These are phyloP conservation scores for Hylomyscus alleni DNA, from an alignment of 2,797 vertebrate species.

Conservation along the genomic window DNA sequence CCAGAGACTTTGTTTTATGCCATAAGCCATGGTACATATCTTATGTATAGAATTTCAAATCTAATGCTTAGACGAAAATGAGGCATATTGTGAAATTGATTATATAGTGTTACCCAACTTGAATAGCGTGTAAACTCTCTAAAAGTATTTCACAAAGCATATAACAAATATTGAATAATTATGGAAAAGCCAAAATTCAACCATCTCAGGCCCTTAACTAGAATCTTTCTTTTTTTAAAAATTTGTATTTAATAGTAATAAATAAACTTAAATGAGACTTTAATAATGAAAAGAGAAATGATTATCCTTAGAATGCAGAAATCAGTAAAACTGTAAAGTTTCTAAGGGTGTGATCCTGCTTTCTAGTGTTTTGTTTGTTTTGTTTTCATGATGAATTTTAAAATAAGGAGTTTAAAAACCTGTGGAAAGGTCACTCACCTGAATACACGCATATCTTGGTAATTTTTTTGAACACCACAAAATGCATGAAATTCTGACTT, in stretches of 20 bases:
- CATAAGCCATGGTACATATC: slow-evolving; percentile 85
- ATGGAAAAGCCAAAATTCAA: slow-evolving; percentile 20
- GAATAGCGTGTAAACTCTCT: neutral
- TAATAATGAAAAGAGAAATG: slow-evolving; percentile 37
- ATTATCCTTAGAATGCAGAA: neutral
- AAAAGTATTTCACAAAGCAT: neutral
- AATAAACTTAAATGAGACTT: neutral
- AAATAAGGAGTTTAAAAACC: slow-evolving; percentile 28
- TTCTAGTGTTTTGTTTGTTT: neutral
- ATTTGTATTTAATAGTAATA: neutral
- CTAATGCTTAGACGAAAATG: slow-evolving; percentile 68
- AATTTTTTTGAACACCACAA: slow-evolving; percentile 71
- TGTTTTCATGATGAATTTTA: neutral
- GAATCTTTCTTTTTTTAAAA: slow-evolving; percentile 45
- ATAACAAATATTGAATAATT: neutral
- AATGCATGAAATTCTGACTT: slow-evolving; percentile 78
- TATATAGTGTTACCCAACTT: slow-evolving; percentile 74
- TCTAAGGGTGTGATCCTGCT: slow-evolving; percentile 16
- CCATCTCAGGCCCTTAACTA: neutral
- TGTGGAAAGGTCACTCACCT: slow-evolving; percentile 17
- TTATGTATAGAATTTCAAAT: slow-evolving; percentile 85
- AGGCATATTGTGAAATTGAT: slow-evolving; percentile 78
- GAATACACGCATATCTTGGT: slow-evolving; percentile 64
- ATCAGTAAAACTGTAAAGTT: neutral
- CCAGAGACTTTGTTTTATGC: slow-evolving; percentile 88